Base-by-base conservation (phyloP, 2,797 vertebrate genomes). In the Chiroxiphia lanceolata region DNA sequence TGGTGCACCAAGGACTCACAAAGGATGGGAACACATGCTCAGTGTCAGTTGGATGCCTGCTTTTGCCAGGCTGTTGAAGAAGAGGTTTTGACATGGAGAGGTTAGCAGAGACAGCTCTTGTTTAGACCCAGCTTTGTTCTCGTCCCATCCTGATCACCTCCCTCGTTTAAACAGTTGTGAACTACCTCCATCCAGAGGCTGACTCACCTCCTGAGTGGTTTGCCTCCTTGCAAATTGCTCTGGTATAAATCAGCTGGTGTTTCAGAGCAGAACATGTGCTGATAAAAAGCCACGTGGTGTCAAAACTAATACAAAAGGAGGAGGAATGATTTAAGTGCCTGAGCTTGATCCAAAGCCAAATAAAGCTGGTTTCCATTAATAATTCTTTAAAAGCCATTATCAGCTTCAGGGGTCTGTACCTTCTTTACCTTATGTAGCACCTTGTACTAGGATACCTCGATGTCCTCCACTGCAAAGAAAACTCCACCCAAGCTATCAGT, bases 171-270 rank as follows among this genome's bases (percentile, higher is more conserved):
- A 65, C 29, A 63, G 33, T 20, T 90, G 26, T 67, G 79, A 90
- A 82, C 92, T 79, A 90, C 63, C 70, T 53, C 15, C 54, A 67
- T 79, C 67, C 40, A 83, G 92, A 77, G 90, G 47, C 64, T 95
- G 92, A 87, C 38, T 90, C 75, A 94, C 42, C 51, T 36, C n/a
- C 47, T 57, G 31, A 50, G 54, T 15, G 40, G n/a, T 87, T 91
- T 80, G 50, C 68, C 56, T 92, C 70, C 75, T 87, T 94, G 83
- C 48, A 91, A 76, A 83, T 93, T 90, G 61, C 53, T 83, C 65
- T 85, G 61, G 56, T 63, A 48, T 71, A 91, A 89, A 67, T 50
- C 93, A 91, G 45, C 48, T 69, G 44, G 40, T 38, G 36, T 94
- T 91, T 67, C 48, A 85, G 91, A 89, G 56, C 47, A 89, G 75